Evolutionary conservation across 1,140 invertebrate species (phyloP).

Genomic region (Wasmannia auropunctata): DNA sequence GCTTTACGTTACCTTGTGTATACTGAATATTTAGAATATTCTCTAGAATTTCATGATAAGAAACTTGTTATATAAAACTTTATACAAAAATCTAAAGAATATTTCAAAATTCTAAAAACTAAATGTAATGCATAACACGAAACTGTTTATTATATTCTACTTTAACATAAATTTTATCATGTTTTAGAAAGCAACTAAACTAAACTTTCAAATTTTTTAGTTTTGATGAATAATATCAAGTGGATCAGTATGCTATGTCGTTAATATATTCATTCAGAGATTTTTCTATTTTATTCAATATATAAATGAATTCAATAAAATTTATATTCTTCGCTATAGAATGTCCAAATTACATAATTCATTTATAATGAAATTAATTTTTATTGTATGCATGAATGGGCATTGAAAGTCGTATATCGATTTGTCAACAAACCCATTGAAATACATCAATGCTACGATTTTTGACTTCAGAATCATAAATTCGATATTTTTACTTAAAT

Average conservation of each 20-base stretch:
- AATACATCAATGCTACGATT: not conserved
- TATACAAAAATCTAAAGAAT: not conserved
- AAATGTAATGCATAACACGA: not conserved
- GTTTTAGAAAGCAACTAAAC: not conserved
- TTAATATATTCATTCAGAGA: not conserved
- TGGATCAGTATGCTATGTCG: not conserved
- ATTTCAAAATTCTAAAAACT: not conserved
- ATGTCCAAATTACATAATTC: not conserved
- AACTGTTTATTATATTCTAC: not conserved
- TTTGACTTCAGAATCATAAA: conserved; percentile 20
- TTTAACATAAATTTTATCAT: not conserved
- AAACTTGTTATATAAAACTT: too few species aligned
- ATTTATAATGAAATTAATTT: conserved; percentile 19
- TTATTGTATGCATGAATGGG: not conserved
- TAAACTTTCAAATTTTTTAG: not conserved
- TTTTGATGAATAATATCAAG: not conserved
- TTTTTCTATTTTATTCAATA: not conserved
- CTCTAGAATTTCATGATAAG: not conserved
- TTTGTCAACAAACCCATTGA: not conserved
- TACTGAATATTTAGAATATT: not conserved
- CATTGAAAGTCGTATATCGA: not conserved
- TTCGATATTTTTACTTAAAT: conserved; percentile 11
- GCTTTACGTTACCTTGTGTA: not conserved
- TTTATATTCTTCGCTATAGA: not conserved
- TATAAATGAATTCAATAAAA: not conserved